A percentile compares a stretch with the other conserved stretches of the same genome.
phyloP scores from a whole-genome alignment of 2,888 invertebrate genomes.

The Epistrophella euchroma region DNA sequence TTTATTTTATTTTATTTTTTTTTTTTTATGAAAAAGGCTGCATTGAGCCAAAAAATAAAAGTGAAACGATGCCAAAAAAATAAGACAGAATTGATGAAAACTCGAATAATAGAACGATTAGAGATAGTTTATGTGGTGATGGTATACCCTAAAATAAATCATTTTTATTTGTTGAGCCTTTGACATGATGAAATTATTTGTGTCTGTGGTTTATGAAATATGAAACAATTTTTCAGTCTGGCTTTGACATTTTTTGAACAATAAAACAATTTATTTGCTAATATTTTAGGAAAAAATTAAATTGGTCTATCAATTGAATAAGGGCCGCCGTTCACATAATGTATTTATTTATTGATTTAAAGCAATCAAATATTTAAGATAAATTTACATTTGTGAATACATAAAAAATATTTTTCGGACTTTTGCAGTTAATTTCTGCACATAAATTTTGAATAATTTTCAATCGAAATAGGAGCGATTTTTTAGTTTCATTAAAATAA shows the following conservation, averaged over 20 bases:
- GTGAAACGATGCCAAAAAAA: constrained; percentile 1
- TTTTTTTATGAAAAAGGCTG: not conserved
- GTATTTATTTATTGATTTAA: too few relatives aligned
- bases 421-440: too few relatives aligned
- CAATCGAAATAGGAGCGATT: too few relatives aligned
- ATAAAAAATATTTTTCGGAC: too few relatives aligned
- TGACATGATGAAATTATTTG: constrained; percentile 5
- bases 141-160: constrained; percentile 15
- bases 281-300: not conserved
- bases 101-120: constrained; percentile 13
- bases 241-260: not conserved
- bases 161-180: not conserved
- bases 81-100: not conserved
- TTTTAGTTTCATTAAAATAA: too few relatives aligned
- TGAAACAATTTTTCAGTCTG: constrained; percentile 10
- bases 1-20: not conserved
- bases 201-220: not conserved
- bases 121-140: not conserved
- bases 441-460: too few relatives aligned
- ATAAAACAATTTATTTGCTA: not conserved
- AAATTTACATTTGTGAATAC: too few relatives aligned
- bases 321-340: too few relatives aligned
- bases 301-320: not conserved
- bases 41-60: constrained; percentile 1
- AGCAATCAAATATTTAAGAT: too few relatives aligned